Conservation (phyloP, 1,140 invertebrate species). For the Apocrypta bakeri region DNA sequence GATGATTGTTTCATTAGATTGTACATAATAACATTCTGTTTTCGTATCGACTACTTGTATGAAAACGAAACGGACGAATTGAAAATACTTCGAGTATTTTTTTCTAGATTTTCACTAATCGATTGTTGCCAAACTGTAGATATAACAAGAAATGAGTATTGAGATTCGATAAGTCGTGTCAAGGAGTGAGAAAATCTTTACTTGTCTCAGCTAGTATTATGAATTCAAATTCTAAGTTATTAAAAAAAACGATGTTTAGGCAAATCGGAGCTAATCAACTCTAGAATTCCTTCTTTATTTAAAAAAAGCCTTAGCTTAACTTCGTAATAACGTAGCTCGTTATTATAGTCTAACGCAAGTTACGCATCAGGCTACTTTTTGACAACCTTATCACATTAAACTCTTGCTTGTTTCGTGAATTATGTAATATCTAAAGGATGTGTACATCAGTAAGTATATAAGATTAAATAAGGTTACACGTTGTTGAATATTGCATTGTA, state of each 20-base stretch:
- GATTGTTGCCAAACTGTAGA: constrained; percentile 52
- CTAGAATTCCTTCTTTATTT: neutral
- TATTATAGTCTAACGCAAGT: constrained; percentile 43
- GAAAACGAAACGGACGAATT: neutral
- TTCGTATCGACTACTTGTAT: neutral
- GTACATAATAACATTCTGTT: constrained; percentile 30
- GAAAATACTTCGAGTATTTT: neutral
- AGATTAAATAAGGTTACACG: constrained; percentile 4
- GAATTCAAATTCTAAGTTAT: neutral
- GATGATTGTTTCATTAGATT: neutral
- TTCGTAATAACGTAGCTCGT: constrained; percentile 39
- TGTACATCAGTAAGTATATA: constrained; percentile 31
- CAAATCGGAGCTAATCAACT: neutral
- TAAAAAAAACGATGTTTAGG: neutral
- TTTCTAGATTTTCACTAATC: constrained; percentile 20
- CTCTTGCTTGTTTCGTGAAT: constrained; percentile 40
- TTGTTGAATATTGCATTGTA: constrained; percentile 28
- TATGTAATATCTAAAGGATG: constrained; percentile 38
- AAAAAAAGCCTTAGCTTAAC: constrained; percentile 14
- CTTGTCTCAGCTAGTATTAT: neutral
- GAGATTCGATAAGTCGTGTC: constrained; percentile 38
- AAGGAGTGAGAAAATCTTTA: neutral
- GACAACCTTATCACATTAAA: constrained; percentile 28
- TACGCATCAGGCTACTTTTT: constrained; percentile 27
- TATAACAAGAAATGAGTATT: constrained; percentile 46